These are phyloP conservation scores for Vanessa atalanta DNA, from an alignment of 1,140 invertebrate genomes.

Conservation along the genomic window DNA sequence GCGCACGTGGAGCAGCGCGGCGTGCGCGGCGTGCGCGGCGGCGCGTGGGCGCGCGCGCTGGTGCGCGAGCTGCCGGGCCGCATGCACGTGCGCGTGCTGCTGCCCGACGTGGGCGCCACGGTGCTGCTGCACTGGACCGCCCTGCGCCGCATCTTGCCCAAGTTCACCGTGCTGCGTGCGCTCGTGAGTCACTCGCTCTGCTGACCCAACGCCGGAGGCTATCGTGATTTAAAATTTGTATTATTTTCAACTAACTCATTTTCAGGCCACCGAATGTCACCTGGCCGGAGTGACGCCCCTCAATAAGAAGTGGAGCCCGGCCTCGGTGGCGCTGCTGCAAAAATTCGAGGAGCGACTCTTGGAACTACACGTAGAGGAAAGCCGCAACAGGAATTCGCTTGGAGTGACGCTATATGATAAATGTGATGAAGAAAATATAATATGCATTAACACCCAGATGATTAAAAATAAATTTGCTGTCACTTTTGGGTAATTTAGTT, in stretches of 20 bases:
- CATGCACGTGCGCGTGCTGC: constrained; percentile 48
- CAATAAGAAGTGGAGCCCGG: constrained; percentile 64
- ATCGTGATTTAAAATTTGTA: too few relatives aligned
- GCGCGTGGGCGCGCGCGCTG: constrained; percentile 54
- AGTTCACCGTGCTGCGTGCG: constrained; percentile 53
- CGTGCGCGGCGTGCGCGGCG: constrained; percentile 25
- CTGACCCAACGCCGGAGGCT: too few relatives aligned
- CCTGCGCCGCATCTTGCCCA: constrained; percentile 49
- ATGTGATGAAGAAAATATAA: constrained; percentile 46
- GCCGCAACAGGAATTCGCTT: constrained; percentile 50
- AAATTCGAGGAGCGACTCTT: constrained; percentile 46
- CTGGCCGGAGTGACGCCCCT: constrained; percentile 64
- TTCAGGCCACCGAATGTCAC: constrained; percentile 66
- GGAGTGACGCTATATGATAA: constrained; percentile 62
- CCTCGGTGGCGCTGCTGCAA: constrained; percentile 54
- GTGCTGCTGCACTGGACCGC: constrained; percentile 51
- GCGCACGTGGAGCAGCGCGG: constrained; percentile 47
- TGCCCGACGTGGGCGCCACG: constrained; percentile 57
- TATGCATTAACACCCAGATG: constrained; percentile 67
- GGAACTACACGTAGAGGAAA: constrained; percentile 65
- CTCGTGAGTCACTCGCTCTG: constrained; percentile 48
- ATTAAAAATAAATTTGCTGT: constrained; percentile 68
- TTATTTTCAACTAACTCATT: neutral
- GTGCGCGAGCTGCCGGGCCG: constrained; percentile 52
- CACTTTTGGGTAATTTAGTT: constrained; percentile 58